Conservation (phyloP, 2,113 vertebrate genomes). For the Salvelinus fontinalis region DNA sequence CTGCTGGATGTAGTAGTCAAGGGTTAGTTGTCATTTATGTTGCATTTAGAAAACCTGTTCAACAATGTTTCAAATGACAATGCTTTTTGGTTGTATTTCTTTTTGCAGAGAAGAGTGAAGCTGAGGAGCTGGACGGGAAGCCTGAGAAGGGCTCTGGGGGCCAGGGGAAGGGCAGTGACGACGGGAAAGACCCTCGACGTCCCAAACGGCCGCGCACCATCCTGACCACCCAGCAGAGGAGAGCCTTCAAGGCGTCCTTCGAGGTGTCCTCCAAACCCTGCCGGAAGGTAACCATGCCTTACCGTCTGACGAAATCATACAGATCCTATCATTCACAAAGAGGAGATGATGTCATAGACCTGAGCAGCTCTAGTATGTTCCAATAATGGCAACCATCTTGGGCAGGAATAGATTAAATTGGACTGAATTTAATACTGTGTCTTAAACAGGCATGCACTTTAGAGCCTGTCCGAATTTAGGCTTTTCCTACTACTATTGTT, state of each 20-base stretch:
- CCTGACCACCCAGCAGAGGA: constrained; percentile 88
- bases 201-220: constrained; percentile 92
- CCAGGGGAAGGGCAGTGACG: constrained; percentile 80
- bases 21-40: no score
- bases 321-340: no score
- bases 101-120: constrained; percentile 86
- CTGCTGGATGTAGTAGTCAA: no score
- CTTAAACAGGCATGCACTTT: no score
- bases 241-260: constrained; percentile 93
- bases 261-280: constrained; percentile 96
- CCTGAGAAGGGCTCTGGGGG: constrained; percentile 71
- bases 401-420: no score
- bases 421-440: no score
- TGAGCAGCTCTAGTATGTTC: no score
- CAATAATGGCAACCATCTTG: no score
- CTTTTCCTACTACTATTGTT: no score
- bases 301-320: not conserved
- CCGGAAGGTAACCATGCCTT: constrained; percentile 80
- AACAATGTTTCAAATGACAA: not conserved
- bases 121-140: constrained; percentile 85
- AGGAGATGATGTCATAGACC: no score
- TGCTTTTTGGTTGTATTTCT: not conserved
- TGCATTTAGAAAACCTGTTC: not conserved
- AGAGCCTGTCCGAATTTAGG: no score
- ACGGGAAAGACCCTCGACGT: constrained; percentile 83